Conservation (phyloP, 2,888 invertebrate genomes). For the Tridacna gigas region DNA sequence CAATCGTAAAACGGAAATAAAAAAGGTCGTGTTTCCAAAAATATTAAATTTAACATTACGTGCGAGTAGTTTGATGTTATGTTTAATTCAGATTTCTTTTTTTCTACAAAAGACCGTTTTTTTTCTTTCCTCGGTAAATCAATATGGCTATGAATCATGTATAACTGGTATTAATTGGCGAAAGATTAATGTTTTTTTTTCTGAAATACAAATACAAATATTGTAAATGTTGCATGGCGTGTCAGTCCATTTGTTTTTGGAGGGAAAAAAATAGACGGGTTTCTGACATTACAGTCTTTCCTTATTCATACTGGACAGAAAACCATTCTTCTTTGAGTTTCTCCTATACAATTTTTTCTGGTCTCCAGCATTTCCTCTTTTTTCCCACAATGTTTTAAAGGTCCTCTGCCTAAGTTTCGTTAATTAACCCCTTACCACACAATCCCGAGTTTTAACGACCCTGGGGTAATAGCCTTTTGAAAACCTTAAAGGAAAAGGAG, state of each 20-base stretch:
- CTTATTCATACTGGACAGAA: no score
- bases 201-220: constrained; percentile 1
- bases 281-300: not conserved
- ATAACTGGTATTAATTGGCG: constrained; percentile 21
- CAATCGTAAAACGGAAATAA: constrained; percentile 57
- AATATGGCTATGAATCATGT: constrained; percentile 15
- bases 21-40: constrained; percentile 51
- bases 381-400: no score
- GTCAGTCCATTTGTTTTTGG: constrained; percentile 2
- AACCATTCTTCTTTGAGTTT: no score
- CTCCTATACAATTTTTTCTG: no score
- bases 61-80: constrained; percentile 17
- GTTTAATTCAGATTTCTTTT: constrained; percentile 25
- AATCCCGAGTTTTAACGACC: not conserved
- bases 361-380: no score
- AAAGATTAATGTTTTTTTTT: constrained; percentile 21
- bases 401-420: no score
- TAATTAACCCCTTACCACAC: not conserved
- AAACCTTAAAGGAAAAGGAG: not conserved
- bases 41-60: constrained; percentile 39
- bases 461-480: not conserved
- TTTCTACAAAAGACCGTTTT: constrained; percentile 23
- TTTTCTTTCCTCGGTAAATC: not conserved
- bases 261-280: not conserved
- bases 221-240: constrained; percentile 1